These are phyloP conservation scores for Corythoichthys intestinalis DNA, from an alignment of 2,113 vertebrate species.

Conservation along the genomic window DNA sequence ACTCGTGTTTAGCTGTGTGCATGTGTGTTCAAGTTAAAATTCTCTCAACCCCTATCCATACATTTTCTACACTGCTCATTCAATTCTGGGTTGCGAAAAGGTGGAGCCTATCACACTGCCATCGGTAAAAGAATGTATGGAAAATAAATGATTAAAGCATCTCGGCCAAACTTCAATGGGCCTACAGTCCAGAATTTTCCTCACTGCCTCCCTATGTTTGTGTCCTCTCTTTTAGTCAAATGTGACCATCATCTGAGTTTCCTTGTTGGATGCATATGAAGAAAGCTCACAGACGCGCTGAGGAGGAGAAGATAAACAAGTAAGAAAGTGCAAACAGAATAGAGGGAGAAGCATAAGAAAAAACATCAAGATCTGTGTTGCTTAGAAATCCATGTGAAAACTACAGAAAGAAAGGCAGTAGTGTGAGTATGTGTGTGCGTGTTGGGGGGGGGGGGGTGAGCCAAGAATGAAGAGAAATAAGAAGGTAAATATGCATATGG, in stretches of 20 bases:
- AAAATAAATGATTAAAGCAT: not conserved
- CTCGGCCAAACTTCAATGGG: not conserved
- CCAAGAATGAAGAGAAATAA: slow-evolving; percentile 29
- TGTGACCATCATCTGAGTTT: slow-evolving; percentile 67
- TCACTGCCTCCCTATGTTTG: slow-evolving; percentile 26
- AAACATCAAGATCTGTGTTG: slow-evolving; percentile 31
- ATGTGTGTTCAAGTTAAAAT: not conserved
- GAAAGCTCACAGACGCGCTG: slow-evolving; percentile 25
- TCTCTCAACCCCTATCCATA: not conserved
- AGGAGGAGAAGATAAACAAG: slow-evolving; percentile 60
- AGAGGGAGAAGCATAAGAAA: slow-evolving; percentile 48
- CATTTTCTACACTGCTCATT: not conserved
- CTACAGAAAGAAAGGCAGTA: slow-evolving; percentile 1
- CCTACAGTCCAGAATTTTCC: slow-evolving; percentile 2
- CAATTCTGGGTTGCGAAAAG: not conserved
- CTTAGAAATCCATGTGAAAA: slow-evolving; percentile 23
- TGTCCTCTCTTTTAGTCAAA: slow-evolving; percentile 44
- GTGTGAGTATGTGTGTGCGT: not conserved
- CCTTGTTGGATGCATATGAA: slow-evolving; percentile 43
- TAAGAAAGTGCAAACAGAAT: slow-evolving; percentile 48
- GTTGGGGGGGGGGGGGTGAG: slow-evolving; percentile 28
- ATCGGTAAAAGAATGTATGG: not conserved
- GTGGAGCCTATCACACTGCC: not conserved
- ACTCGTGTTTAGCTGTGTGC: slow-evolving; percentile 1
- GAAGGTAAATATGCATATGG: slow-evolving; percentile 28